A percentile compares a stretch with the other conserved stretches of the same genome.
These are phyloP conservation scores for Drosophila ironensis DNA, from an alignment of 1,140 invertebrate genomes.

Conservation along the genomic window DNA sequence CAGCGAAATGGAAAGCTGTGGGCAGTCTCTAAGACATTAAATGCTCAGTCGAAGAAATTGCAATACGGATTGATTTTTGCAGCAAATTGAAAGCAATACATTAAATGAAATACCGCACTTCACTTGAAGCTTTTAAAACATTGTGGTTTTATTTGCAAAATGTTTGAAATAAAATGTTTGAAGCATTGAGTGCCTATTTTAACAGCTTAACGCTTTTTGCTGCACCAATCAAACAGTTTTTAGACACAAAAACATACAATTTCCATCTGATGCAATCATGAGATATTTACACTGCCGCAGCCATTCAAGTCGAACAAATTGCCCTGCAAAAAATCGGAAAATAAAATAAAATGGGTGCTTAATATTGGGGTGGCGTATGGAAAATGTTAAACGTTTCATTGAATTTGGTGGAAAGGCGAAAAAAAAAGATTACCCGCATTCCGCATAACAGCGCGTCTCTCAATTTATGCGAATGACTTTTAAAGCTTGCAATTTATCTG, in stretches of 20 bases:
- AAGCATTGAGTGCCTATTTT: neutral
- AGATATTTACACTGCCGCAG: constrained; percentile 30
- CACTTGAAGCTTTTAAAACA: no score
- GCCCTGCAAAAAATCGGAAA: constrained; percentile 4
- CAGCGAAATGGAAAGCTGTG: neutral
- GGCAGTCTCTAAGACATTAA: neutral
- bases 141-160: no score
- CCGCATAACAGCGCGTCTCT: neutral
- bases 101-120: no score
- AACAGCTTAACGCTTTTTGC: neutral
- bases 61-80: no score
- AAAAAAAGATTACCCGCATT: constrained; percentile 1
- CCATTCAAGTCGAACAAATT: constrained; percentile 29
- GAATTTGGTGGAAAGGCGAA: constrained; percentile 5
- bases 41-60: neutral
- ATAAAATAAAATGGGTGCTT: constrained; percentile 19
- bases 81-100: no score
- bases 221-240: neutral
- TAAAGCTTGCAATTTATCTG: constrained; percentile 48
- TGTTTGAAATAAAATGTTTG: no score
- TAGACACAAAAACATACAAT: neutral
- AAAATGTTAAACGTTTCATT: constrained; percentile 49
- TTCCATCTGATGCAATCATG: constrained; percentile 11
- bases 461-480: constrained; percentile 49
- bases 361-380: constrained; percentile 14